Base-by-base conservation (phyloP, 2,888 invertebrate species). In the Euzophera pinguis region DNA sequence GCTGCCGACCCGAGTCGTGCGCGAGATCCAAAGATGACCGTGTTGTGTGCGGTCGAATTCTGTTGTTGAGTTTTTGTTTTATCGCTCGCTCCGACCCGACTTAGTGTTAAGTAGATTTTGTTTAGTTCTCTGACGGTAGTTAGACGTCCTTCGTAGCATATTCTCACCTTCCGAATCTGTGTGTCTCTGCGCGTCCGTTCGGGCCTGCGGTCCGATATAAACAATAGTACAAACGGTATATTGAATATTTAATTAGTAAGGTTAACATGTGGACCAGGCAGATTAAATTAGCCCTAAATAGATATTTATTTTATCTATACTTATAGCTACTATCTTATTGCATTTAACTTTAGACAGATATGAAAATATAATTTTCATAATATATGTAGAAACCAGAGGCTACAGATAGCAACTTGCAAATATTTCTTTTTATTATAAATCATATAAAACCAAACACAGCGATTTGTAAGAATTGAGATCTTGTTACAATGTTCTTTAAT, bases 181-280 rank as follows among this genome's bases (percentile, higher is more conserved):
- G 38, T 38, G 22, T 35, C 41, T 16, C 7, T 22, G 12, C 32
- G 43, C 42, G 39, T 14, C 39, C 39, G 50, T 53, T 51, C 59
- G 63, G 60, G 65, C 65, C 65, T 63, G 62, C 68, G 62, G 65
- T 64, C 69, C 72, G 71, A 69, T 65, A 70, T 75, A 71, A 79
- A 79, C 79, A 69, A 87, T 87, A 89, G 89, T 89, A 89, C 89
- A 89, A 89, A 87, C 66, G 71, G 64, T 73, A 74, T 77, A 78
- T 79, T 76, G 76, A 81, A 75, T 85, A 80, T 80, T 75, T 84
- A 77, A 78, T 78, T 70, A 75, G 75, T 84, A 83, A 85, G 82
- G 76, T 78, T 78, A 79, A 80, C 80, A 73, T 74, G 87, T 76
- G 88, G 89, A 89, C 89, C 89, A 85, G 76, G 78, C 81, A 75